Conservation (phyloP, 1,140 invertebrate species). For the Oedothorax gibbosus region DNA sequence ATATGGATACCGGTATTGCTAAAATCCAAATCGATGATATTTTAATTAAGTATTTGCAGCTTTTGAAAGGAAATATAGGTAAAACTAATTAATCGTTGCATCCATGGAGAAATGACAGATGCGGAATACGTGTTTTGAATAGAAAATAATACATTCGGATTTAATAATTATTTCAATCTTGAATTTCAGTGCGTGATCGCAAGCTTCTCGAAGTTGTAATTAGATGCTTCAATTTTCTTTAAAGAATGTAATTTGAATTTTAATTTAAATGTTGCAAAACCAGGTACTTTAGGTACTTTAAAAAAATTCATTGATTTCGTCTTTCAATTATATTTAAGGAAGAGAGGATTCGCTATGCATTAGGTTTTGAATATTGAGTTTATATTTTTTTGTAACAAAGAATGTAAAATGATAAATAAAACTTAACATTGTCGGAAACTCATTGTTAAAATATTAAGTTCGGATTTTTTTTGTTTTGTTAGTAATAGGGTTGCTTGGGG, state of each 20-base stretch:
- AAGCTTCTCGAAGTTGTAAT: slow-evolving; percentile 11
- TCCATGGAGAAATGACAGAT: slow-evolving; percentile 8
- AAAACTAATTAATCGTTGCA: slow-evolving; percentile 8
- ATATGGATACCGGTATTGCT: not conserved
- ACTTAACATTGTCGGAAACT: too few species aligned
- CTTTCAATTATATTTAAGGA: not conserved
- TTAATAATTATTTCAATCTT: slow-evolving; percentile 16
- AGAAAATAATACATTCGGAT: slow-evolving; percentile 7
- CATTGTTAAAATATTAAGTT: too few species aligned
- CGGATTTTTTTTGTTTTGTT: too few species aligned
- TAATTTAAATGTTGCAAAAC: slow-evolving; percentile 11
- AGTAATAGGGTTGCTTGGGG: too few species aligned
- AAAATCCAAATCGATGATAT: not conserved
- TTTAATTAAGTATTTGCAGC: not conserved
- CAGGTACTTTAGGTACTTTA: slow-evolving; percentile 1
- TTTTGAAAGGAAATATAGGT: slow-evolving; percentile 2
- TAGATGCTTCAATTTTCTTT: not conserved
- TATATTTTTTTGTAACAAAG: too few species aligned
- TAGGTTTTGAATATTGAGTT: too few species aligned
- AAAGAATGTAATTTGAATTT: not conserved
- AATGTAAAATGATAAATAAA: too few species aligned
- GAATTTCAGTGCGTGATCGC: slow-evolving; percentile 6
- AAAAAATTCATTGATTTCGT: slow-evolving; percentile 23
- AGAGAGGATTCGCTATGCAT: too few species aligned
- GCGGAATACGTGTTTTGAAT: not conserved